Percentiles rank a stretch among this genome's conserved stretches.
These are phyloP conservation scores for Bucco capensis DNA, from an alignment of 2,113 vertebrate species.

Conservation along the genomic window DNA sequence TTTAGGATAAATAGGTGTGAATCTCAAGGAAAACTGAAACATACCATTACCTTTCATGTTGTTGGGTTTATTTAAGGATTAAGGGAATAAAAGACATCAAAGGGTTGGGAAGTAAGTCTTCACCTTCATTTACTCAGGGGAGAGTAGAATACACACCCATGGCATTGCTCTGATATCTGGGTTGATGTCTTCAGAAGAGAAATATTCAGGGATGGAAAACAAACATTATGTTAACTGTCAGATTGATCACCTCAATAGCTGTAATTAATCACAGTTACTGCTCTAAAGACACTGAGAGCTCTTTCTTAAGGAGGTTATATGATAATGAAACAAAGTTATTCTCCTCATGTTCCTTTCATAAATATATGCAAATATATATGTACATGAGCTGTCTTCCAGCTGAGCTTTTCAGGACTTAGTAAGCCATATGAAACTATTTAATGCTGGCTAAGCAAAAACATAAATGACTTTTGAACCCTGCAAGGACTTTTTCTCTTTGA, in stretches of 20 bases:
- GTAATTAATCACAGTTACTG: constrained; percentile 42
- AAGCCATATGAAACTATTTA: constrained; percentile 29
- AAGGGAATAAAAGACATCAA: background rate
- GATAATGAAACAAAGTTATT: constrained; percentile 52
- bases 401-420: constrained; percentile 18
- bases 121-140: background rate
- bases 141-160: background rate
- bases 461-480: constrained; percentile 18
- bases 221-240: constrained; percentile 27
- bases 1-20: background rate
- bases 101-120: background rate
- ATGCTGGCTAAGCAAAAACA: background rate
- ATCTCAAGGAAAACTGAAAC: background rate
- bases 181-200: background rate
- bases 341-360: constrained; percentile 12
- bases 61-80: background rate
- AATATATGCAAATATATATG: background rate
- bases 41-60: background rate
- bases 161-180: background rate
- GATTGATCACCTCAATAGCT: constrained; percentile 31
- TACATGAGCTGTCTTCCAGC: background rate
- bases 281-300: constrained; percentile 13
- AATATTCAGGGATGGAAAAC: constrained; percentile 17
- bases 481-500: background rate
- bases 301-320: constrained; percentile 39